A percentile compares a stretch with the other conserved stretches of the same genome.
Conservation (phyloP, 1,140 invertebrate species). For the Oncopeltus fasciatus region DNA sequence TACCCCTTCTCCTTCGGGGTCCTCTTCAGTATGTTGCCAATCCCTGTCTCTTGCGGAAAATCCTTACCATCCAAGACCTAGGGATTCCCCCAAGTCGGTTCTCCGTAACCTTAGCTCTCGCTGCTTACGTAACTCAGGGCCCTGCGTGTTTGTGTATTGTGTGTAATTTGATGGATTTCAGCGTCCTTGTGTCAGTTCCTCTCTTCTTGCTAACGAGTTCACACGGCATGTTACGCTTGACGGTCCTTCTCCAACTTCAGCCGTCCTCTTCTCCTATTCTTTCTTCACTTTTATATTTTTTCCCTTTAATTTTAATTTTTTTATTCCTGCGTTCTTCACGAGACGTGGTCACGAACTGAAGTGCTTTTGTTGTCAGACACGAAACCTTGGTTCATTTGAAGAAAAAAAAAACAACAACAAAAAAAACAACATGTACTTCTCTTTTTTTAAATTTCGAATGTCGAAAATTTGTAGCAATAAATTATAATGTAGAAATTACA, state of each 20-base stretch:
- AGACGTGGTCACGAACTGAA: background rate
- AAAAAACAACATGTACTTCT: too few species aligned
- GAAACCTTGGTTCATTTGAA: background rate
- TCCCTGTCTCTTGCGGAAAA: too few species aligned
- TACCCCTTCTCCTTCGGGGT: too few species aligned
- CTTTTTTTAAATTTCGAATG: too few species aligned
- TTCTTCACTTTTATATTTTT: background rate
- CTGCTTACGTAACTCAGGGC: too few species aligned
- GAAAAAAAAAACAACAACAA: background rate
- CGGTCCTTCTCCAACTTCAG: background rate
- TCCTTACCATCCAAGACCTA: too few species aligned
- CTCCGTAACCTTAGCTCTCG: too few species aligned
- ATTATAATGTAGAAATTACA: too few species aligned
- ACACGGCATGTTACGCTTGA: conserved; percentile 2
- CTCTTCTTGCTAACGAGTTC: background rate
- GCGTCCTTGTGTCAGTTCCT: background rate
- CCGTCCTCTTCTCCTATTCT: too few species aligned
- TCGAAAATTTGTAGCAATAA: too few species aligned
- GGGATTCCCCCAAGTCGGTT: too few species aligned
- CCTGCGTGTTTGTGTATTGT: conserved; percentile 7
- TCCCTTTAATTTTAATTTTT: background rate
- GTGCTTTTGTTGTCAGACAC: background rate
- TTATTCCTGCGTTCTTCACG: background rate
- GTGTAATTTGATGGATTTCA: conserved; percentile 8
- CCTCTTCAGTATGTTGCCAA: too few species aligned